Evolutionary conservation across 2,888 invertebrate genomes (phyloP), one percentile per base, ranked within the genome.

Genomic region (Ochlodes sylvanus): DNA sequence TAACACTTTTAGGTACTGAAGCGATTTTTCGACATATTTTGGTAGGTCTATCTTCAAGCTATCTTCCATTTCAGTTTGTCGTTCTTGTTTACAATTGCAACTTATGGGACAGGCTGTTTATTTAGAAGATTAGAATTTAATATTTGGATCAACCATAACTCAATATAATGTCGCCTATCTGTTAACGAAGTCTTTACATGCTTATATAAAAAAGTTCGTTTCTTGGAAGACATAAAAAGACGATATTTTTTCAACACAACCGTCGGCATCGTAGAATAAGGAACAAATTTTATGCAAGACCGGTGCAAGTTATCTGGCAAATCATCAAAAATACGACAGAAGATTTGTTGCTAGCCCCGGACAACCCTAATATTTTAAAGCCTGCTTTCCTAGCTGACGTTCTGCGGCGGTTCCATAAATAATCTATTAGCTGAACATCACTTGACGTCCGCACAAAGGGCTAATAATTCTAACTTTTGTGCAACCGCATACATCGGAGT

Each of bases 341-440:
- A 75, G 69, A 73, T 72, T 72, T 70, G 52, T 68, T 65, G 47
- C 55, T 61, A 38, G 61, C 38, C 67, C 55, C 56, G 76, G 85
- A 81, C 86, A 89, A 90, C 91, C 91, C 87, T 88, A 90, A 91
- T 91, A 91, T 86, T 87, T 91, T 88, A 89, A 85, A 84, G 77
- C 77, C 78, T 76, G 76, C 80, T 83, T 76, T 55, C 60, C 61
- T 74, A 72, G 75, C 79, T 82, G 86, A 83, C 84, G 79, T 82
- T 83, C 78, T 79, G 83, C 80, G 85, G 84, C 83, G 80, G 85
- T 82, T 82, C 83, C 85, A 92, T 93, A 93, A 93, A 92, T 92
- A 90, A 92, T 90, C 90, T 92, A 91, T 91, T 91, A 91, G 88
- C 73, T 72, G 89, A 89, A 90, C 86, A 87, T 89, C 87, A 86